These are phyloP conservation scores for Leptura quadrifasciata DNA, from an alignment of 2,888 invertebrate species.

Conservation along the genomic window DNA sequence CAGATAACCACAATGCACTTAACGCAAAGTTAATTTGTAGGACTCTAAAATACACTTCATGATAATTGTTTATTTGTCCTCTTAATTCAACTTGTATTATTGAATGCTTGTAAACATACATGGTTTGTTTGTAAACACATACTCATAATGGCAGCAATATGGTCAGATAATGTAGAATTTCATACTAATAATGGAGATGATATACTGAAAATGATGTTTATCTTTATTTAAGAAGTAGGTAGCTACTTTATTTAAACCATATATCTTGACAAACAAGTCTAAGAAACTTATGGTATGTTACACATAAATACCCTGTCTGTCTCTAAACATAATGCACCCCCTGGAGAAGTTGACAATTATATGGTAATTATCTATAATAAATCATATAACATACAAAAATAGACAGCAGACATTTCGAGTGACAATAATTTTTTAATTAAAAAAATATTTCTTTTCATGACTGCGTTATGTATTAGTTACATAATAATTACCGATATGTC, in stretches of 20 bases:
- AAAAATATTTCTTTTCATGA: background rate
- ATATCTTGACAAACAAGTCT: background rate
- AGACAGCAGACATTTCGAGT: background rate
- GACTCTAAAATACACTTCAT: too few species aligned
- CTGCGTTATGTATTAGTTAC: background rate
- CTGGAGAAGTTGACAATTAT: background rate
- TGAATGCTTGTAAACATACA: too few species aligned
- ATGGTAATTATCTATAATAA: slow-evolving; percentile 3
- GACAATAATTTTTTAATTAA: background rate
- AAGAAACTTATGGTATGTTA: background rate
- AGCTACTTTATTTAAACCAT: background rate
- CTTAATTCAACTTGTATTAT: too few species aligned
- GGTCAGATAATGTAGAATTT: too few species aligned
- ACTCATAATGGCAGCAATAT: too few species aligned
- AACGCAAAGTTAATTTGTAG: too few species aligned
- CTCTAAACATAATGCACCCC: background rate
- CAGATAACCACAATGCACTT: too few species aligned
- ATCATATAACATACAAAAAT: background rate
- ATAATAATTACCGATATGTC: background rate
- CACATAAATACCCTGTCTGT: background rate
- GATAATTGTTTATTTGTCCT: too few species aligned
- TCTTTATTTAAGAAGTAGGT: background rate
- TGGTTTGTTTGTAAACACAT: too few species aligned
- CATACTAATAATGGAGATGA: background rate
- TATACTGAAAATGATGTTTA: background rate